Evolutionary conservation across 2,888 invertebrate genomes (phyloP).

Genomic region (Mimumesa dahlbomi): DNA sequence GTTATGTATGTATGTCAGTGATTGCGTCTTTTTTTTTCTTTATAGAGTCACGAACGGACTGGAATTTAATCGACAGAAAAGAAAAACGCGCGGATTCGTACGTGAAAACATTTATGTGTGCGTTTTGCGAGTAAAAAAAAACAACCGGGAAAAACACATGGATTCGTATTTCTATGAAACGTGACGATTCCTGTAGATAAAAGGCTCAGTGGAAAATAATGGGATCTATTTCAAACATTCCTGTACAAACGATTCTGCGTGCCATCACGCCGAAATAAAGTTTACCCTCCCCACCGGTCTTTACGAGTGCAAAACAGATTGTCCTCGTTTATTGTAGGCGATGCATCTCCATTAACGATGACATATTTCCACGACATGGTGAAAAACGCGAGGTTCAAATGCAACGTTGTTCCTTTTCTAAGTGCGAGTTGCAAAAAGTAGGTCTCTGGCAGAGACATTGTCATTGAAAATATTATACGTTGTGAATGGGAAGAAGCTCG

Average conservation of each 20-base stretch:
- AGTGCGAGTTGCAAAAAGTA: constrained; percentile 58
- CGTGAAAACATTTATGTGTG: too few relatives aligned
- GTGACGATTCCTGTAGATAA: not conserved
- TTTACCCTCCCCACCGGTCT: constrained; percentile 39
- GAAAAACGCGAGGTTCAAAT: constrained; percentile 51
- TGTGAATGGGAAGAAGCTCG: constrained; percentile 42
- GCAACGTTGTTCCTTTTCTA: constrained; percentile 48
- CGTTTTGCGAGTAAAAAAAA: too few relatives aligned
- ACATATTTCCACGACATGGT: constrained; percentile 59
- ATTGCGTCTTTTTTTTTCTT: too few relatives aligned
- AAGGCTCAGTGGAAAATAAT: constrained; percentile 9
- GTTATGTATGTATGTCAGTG: too few relatives aligned
- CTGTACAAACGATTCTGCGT: constrained; percentile 29
- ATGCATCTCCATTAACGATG: constrained; percentile 70
- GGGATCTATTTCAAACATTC: constrained; percentile 13
- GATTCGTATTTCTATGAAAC: not conserved
- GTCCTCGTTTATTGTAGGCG: constrained; percentile 66
- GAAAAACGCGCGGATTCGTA: too few relatives aligned
- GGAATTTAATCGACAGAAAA: too few relatives aligned
- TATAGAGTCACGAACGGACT: too few relatives aligned
- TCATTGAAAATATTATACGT: constrained; percentile 53
- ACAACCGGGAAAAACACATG: too few relatives aligned
- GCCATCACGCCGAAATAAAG: constrained; percentile 50
- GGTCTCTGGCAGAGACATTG: constrained; percentile 57
- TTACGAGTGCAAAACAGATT: constrained; percentile 62